These are phyloP conservation scores for Sebastes taczanowskii DNA, from an alignment of 2,797 vertebrate genomes.

Conservation along the genomic window DNA sequence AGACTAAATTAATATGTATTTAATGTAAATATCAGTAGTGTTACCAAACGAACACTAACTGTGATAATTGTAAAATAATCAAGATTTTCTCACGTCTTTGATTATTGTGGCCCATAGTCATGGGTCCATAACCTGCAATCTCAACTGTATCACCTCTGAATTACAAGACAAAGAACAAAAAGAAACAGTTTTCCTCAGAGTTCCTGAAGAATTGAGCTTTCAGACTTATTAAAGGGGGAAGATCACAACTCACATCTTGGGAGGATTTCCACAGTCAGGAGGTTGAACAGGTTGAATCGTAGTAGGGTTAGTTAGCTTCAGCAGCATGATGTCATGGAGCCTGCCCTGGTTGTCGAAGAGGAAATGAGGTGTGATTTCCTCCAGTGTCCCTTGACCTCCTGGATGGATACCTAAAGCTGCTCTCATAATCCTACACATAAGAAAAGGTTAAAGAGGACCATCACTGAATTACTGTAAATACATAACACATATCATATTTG, in stretches of 20 bases:
- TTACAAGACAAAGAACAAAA: fast-evolving
- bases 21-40: background rate
- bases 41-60: background rate
- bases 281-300: fast-evolving
- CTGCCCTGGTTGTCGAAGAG: fast-evolving
- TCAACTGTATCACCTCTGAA: background rate
- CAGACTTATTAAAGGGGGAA: background rate
- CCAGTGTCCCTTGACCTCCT: fast-evolving
- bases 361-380: fast-evolving
- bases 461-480: background rate
- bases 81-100: fast-evolving
- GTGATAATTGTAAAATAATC: too few relatives aligned
- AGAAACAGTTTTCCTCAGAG: fast-evolving
- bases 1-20: background rate
- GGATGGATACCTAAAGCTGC: background rate
- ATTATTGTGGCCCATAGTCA: fast-evolving
- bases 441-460: background rate
- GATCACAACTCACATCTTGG: fast-evolving
- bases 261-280: fast-evolving
- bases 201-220: background rate
- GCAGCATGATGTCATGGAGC: background rate
- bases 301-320: fast-evolving
- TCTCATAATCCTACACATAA: fast-evolving
- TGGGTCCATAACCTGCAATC: fast-evolving
- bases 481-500: too few relatives aligned